Evolutionary conservation across 2,888 invertebrate species (phyloP).

Genomic region (Invenusta paracnida): DNA sequence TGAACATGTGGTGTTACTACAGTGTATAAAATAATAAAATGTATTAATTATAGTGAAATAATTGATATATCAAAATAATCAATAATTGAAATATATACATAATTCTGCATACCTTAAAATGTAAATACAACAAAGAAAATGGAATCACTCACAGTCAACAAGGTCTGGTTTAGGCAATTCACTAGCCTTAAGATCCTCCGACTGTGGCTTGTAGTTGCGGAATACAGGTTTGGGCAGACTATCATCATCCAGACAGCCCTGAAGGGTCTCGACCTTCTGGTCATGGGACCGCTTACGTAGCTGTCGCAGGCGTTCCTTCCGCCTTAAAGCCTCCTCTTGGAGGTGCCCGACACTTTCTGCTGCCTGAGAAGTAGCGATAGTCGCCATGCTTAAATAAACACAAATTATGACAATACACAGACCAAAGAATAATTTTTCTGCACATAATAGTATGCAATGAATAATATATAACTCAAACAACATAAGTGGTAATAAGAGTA

Average conservation of each 20-base stretch:
- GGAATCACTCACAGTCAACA: constrained; percentile 23
- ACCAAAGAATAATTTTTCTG: too few relatives aligned
- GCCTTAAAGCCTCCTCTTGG: not conserved
- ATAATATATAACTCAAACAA: too few relatives aligned
- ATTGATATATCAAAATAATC: not conserved
- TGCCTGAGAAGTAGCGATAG: constrained; percentile 45
- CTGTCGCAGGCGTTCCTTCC: constrained; percentile 1
- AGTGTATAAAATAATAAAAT: not conserved
- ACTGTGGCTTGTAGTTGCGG: constrained; percentile 34
- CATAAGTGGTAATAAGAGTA: too few relatives aligned
- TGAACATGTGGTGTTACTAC: not conserved
- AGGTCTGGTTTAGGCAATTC: constrained; percentile 13
- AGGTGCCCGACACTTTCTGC: not conserved
- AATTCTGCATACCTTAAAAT: too few relatives aligned
- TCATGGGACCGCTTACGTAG: not conserved
- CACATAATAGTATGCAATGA: too few relatives aligned
- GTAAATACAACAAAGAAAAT: not conserved
- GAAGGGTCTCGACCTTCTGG: not conserved
- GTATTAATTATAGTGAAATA: not conserved
- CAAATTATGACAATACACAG: too few relatives aligned
- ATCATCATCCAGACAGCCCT: not conserved
- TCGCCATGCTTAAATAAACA: too few relatives aligned
- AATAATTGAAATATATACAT: too few relatives aligned
- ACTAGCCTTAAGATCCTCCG: constrained; percentile 15
- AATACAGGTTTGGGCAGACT: constrained; percentile 34